Conservation (phyloP, 2,888 invertebrate species). For the Galerucella nymphaeae region DNA sequence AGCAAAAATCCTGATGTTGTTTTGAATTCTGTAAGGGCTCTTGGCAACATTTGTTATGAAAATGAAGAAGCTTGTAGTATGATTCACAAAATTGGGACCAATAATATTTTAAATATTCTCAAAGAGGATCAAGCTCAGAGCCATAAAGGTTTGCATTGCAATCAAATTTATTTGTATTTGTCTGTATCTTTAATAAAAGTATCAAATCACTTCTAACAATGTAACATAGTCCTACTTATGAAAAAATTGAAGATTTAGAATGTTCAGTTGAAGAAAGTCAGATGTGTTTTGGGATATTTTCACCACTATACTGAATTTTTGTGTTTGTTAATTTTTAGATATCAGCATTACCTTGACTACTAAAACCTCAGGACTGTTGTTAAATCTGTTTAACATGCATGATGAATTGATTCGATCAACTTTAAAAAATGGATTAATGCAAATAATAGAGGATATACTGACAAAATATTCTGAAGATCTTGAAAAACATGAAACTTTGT, state of each 20-base stretch:
- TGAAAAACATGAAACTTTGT: constrained; percentile 70
- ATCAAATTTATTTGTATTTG: not conserved
- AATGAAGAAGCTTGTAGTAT: constrained; percentile 78
- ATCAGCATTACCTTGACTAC: constrained; percentile 59
- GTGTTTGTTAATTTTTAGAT: not conserved
- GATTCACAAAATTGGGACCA: constrained; percentile 58
- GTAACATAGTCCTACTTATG: no score
- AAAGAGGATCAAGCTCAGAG: constrained; percentile 45
- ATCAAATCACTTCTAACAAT: no score
- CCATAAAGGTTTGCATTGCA: not conserved
- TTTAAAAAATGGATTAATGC: constrained; percentile 69
- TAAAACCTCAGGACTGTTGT: constrained; percentile 78
- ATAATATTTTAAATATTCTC: constrained; percentile 55
- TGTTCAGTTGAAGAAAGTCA: no score
- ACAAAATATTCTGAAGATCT: constrained; percentile 64
- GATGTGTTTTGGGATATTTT: no score
- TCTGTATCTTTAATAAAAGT: not conserved
- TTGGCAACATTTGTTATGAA: constrained; percentile 91
- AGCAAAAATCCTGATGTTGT: constrained; percentile 67
- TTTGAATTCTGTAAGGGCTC: constrained; percentile 82
- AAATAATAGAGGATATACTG: constrained; percentile 68
- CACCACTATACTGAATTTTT: no score
- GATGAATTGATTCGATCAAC: constrained; percentile 73
- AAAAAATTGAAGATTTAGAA: no score
- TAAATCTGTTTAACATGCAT: constrained; percentile 84